Evolutionary conservation across 2,113 vertebrate genomes (phyloP), one percentile per base, ranked within the genome.

Genomic region (Eptesicus fuscus): DNA sequence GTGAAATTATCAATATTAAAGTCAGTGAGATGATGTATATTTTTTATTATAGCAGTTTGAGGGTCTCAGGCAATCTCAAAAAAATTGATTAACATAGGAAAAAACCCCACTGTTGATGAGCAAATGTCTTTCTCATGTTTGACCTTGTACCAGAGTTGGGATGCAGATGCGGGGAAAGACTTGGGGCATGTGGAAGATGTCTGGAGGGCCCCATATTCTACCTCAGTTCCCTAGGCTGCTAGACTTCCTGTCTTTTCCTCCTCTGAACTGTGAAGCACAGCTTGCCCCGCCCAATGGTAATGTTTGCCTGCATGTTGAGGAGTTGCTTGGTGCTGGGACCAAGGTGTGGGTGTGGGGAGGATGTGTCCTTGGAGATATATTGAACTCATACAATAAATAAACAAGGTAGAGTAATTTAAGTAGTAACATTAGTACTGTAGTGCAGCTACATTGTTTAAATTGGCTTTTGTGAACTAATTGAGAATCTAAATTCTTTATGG

Each of bases 1-100:
- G 18, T 49, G 73, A 76, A 85, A 76, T 91, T 78, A 73, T 20
- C 80, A 73, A 42, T n/a, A 42, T 78, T 78, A 91, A 93, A 95
- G 14, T 44, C 44, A 93, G 56, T 67, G 87, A 40, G 88, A 44
- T 67, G 17, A 22, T 65, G 22, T 0, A 20, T 61, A 63, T 61
- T 79, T 82, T 82, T 83, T 83, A 23, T 73, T 35, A 73, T 30
- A 88, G 28, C 37, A 61, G 37, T 42, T 80, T 61, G 17, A 49
- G 53, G 42, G 14, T 40, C 59, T 65, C 80, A 56, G 74, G 11
- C 65, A 53, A 8, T 63, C 42, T 69, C n/a, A 74, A 88, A 65
- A 95, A 84, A 44, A 59, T 17, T 30, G 69, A 40, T 67, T 61
- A 67, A 79, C 16, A 76, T 59, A 51, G 3, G 70, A 49, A 76